phyloP scores from a whole-genome alignment of 2,797 vertebrate species.

The Hyperoplus lanceolatus region DNA sequence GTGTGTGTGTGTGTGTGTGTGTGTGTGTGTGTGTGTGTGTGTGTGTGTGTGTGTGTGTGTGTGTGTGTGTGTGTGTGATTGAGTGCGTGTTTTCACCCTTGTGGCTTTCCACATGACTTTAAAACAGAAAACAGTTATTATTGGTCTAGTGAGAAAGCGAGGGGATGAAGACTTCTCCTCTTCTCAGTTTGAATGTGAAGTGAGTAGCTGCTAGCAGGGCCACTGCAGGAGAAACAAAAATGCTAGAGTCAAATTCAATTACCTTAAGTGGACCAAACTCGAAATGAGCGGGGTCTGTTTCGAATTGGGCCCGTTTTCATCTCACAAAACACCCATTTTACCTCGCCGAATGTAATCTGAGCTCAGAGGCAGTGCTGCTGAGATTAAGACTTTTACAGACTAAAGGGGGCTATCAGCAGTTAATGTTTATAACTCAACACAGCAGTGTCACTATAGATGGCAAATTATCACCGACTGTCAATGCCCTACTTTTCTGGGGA shows the following conservation, averaged over 20 bases:
- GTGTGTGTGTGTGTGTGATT: constrained; percentile 5
- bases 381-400: constrained; percentile 67
- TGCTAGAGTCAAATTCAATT: constrained; percentile 81
- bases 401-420: constrained; percentile 62
- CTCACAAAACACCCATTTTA: constrained; percentile 75
- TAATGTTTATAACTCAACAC: constrained; percentile 63
- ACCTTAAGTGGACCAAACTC: constrained; percentile 76
- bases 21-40: constrained; percentile 24
- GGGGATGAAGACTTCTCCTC: constrained; percentile 34
- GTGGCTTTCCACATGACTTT: constrained; percentile 49
- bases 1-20: constrained; percentile 22
- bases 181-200: constrained; percentile 54
- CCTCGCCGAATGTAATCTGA: constrained; percentile 67
- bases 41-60: constrained; percentile 4
- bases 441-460: constrained; percentile 58
- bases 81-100: constrained; percentile 38
- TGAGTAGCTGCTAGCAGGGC: constrained; percentile 46
- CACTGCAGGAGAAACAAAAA: constrained; percentile 63
- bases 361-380: constrained; percentile 46
- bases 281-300: constrained; percentile 73
- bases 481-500: constrained; percentile 35
- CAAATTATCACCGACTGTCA: constrained; percentile 67
- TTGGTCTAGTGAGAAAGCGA: constrained; percentile 45
- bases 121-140: constrained; percentile 46
- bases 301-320: constrained; percentile 74